A percentile compares a stretch with the other conserved stretches of the same genome.
These are phyloP conservation scores for Drosophila sp. DNA, from an alignment of 1,140 invertebrate species.

Conservation along the genomic window DNA sequence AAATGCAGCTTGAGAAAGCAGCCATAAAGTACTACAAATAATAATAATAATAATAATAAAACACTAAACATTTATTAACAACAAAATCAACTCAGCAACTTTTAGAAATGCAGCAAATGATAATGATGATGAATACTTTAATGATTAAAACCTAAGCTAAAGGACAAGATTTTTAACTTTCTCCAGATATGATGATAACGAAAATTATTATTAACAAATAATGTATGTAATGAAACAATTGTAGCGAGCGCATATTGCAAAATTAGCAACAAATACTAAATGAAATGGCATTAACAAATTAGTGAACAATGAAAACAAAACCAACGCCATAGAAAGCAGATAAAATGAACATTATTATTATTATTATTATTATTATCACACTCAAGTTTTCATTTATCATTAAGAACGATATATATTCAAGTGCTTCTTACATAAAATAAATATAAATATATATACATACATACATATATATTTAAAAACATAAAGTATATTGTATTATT, in stretches of 20 bases:
- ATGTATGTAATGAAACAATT: conserved; percentile 51
- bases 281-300: conserved; percentile 59
- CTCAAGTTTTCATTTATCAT: conserved; percentile 77
- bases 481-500: conserved; percentile 63
- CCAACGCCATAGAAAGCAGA: conserved; percentile 27
- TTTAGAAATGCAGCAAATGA: conserved; percentile 48
- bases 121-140: conserved; percentile 67
- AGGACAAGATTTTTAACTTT: conserved; percentile 74
- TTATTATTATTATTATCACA: conserved; percentile 43
- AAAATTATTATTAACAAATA: conserved; percentile 61
- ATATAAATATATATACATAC: conserved; percentile 58
- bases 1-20: conserved; percentile 48
- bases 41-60: conserved; percentile 12
- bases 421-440: conserved; percentile 84
- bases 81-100: conserved; percentile 56
- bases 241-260: conserved; percentile 66
- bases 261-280: conserved; percentile 56
- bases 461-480: conserved; percentile 54
- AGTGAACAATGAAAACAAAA: conserved; percentile 24
- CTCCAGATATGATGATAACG: conserved; percentile 59
- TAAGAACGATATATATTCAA: conserved; percentile 84
- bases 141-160: conserved; percentile 61
- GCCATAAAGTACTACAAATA: conserved; percentile 32
- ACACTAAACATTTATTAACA: background rate
- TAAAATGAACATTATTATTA: conserved; percentile 22